These are phyloP conservation scores for Tadarida brasiliensis DNA, from an alignment of 2,797 vertebrate genomes.

Conservation along the genomic window DNA sequence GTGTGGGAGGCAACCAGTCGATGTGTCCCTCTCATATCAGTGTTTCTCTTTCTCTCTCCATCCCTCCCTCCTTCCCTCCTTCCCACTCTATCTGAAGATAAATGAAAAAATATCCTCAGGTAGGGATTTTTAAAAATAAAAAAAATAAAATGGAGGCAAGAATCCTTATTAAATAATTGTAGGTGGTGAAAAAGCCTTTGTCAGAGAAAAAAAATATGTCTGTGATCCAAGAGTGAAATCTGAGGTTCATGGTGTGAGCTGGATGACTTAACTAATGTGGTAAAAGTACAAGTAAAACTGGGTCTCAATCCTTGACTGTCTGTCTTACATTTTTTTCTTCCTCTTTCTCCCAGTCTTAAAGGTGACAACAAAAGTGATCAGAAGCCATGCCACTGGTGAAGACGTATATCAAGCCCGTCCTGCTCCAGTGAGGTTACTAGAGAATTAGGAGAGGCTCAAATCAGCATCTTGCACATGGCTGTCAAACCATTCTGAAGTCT, in stretches of 20 bases:
- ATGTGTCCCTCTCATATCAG: too few relatives aligned
- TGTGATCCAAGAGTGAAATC: background rate
- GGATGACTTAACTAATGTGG: background rate
- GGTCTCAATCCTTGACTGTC: constrained; percentile 41
- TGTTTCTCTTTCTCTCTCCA: too few relatives aligned
- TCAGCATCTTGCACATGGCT: background rate
- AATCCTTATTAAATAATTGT: background rate
- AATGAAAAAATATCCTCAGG: too few relatives aligned
- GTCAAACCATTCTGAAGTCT: constrained; percentile 32
- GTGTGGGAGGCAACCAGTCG: too few relatives aligned
- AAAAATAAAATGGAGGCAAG: background rate
- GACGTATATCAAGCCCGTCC: background rate
- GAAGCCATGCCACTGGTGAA: constrained; percentile 22
- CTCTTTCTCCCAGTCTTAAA: constrained; percentile 48
- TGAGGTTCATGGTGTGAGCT: background rate
- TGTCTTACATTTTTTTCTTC: constrained; percentile 26
- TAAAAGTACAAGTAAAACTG: constrained; percentile 32
- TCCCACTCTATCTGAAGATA: too few relatives aligned
- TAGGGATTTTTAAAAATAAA: background rate
- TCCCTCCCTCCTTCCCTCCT: too few relatives aligned
- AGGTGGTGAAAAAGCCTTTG: background rate
- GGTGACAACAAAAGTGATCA: background rate
- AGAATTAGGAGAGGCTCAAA: constrained; percentile 49
- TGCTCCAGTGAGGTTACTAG: constrained; percentile 41
- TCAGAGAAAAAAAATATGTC: background rate